These are phyloP conservation scores for Scolopax mira DNA, from an alignment of 2,113 vertebrate genomes.

Conservation along the genomic window DNA sequence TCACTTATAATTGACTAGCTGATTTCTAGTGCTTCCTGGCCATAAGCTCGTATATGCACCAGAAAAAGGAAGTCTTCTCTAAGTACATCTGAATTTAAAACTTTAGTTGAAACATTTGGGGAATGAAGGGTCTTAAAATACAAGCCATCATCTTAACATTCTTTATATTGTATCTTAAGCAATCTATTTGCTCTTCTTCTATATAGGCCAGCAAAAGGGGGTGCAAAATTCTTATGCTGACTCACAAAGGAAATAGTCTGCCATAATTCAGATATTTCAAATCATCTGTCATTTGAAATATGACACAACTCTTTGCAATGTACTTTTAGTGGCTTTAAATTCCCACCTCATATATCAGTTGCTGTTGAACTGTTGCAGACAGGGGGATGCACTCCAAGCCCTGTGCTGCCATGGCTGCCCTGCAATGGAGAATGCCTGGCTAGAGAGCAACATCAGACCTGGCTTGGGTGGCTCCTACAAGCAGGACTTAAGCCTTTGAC, in stretches of 20 bases:
- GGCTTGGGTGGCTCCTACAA: neutral
- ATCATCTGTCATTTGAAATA: neutral
- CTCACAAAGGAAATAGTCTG: neutral
- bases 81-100: neutral
- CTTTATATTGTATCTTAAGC: neutral
- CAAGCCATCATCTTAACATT: neutral
- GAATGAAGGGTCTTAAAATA: neutral
- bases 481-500: neutral
- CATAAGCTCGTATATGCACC: neutral
- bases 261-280: neutral
- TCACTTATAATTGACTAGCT: neutral
- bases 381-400: fast-evolving
- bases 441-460: neutral
- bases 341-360: neutral
- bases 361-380: neutral
- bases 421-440: fast-evolving
- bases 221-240: neutral
- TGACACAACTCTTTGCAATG: neutral
- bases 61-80: neutral
- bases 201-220: neutral
- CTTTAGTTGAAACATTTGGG: neutral
- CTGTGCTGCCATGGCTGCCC: neutral
- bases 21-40: neutral
- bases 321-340: neutral
- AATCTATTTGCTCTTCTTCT: neutral